These are phyloP conservation scores for Cladopsammia gracilis DNA, from an alignment of 64 coral and sea anemone species.

Conservation along the genomic window DNA sequence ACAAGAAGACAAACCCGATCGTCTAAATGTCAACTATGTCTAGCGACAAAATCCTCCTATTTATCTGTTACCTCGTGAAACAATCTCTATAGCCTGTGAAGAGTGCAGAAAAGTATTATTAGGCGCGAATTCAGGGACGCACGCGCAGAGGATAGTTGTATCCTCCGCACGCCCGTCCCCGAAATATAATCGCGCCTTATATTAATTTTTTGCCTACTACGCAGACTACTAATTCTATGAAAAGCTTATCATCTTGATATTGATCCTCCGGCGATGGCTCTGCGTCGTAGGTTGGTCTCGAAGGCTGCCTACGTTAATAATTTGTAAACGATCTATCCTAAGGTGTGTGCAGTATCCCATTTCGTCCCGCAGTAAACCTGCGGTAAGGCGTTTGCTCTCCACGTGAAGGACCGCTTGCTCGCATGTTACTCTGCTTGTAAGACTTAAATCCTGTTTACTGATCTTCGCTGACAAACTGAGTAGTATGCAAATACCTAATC, in stretches of 20 bases:
- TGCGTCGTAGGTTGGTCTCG: slow-evolving; percentile 7
- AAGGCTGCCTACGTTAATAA: not conserved
- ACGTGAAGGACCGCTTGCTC: not conserved
- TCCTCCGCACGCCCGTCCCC: too few relatives aligned
- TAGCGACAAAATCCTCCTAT: not conserved
- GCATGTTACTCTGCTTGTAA: not conserved
- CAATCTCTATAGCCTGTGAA: not conserved
- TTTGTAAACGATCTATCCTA: slow-evolving; percentile 5
- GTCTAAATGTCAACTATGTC: slow-evolving; percentile 4
- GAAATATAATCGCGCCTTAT: too few relatives aligned
- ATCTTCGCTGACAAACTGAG: not conserved
- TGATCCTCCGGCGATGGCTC: not conserved
- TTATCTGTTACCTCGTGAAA: not conserved
- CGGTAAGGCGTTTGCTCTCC: not conserved
- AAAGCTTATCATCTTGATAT: not conserved
- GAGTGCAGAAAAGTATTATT: not conserved
- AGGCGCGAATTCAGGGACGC: too few relatives aligned
- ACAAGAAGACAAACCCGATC: not conserved
- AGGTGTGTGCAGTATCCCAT: slow-evolving; percentile 13
- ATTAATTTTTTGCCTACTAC: too few relatives aligned
- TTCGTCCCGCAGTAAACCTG: not conserved
- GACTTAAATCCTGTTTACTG: not conserved
- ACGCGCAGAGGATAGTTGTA: too few relatives aligned
- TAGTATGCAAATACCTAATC: not conserved
- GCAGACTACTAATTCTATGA: not conserved